Evolutionary conservation across 1,140 invertebrate genomes (phyloP), one percentile per base, ranked within the genome.

Genomic region (Nephotettix cincticeps): DNA sequence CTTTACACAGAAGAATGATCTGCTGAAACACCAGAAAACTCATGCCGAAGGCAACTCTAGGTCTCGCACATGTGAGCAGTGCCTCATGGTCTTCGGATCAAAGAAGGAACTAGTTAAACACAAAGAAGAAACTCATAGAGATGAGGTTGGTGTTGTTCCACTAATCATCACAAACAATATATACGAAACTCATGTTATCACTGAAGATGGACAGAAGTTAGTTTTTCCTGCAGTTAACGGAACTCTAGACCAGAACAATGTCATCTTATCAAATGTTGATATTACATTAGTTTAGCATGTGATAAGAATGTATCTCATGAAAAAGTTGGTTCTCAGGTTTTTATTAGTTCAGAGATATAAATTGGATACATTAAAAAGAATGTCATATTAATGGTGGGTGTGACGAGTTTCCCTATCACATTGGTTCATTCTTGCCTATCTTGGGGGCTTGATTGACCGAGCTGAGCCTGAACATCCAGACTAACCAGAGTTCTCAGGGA

Each of bases 1-100:
- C 1, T 86, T 86, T 74, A 79, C 79, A 0, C 81, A 82, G 64
- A 79, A 81, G 67, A 78, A 78, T 56, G 79, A 80, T 23, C 79
- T 81, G 79, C 43, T 79, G 0, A 82, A 81, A 30, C 83, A 85
- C 67, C 75, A 72, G 9, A 79, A 77, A 69, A 79, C 73, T 1
- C 82, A 67, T 6, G 47, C 6, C 6, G 17, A 14, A 61, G 64
- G 19, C 11, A 2, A 32, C 11, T 17, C 14, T 1, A 23, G 13
- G 32, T 2, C 17, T 11, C 27, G 6, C 14, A 40, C 28, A 2
- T 45, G 36, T 21, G 21, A 45, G 13, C 9, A 32, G n/a, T 45
- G 32, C 21, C 13, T 19, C 23, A 1, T 23, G 1, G 14, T 25
- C 13, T 43, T 67, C 25, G 19, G 30, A 45, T 23, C 14, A 19